These are phyloP conservation scores for Hetaerina americana DNA, from an alignment of 1,140 invertebrate species.

Conservation along the genomic window DNA sequence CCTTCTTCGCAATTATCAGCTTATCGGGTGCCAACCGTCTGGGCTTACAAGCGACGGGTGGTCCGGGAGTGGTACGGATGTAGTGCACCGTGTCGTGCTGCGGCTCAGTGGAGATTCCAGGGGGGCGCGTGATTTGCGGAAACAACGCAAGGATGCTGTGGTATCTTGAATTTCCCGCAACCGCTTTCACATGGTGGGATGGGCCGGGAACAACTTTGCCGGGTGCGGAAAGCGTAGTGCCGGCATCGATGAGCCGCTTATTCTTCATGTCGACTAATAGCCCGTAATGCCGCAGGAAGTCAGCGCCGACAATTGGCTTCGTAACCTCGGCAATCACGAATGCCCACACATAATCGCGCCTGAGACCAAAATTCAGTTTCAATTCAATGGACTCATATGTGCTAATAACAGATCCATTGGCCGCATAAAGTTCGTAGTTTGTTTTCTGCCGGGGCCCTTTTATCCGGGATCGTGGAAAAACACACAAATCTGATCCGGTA, in stretches of 20 bases:
- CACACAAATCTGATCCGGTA: neutral
- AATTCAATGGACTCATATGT: constrained; percentile 11
- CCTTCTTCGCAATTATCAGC: neutral
- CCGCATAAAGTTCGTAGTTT: constrained; percentile 4
- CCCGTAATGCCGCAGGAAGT: constrained; percentile 11
- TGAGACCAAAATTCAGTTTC: constrained; percentile 13
- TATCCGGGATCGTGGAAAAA: neutral
- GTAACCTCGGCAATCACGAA: constrained; percentile 12
- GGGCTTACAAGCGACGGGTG: neutral
- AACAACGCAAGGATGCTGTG: neutral
- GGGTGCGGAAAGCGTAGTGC: neutral
- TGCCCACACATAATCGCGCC: constrained; percentile 11
- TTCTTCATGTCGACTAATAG: constrained; percentile 14
- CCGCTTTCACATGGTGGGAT: neutral
- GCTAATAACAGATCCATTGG: constrained; percentile 7
- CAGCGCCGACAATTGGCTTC: constrained; percentile 14
- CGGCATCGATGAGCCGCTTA: constrained; percentile 9
- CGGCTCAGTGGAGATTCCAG: neutral
- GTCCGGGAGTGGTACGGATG: neutral
- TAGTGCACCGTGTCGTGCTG: neutral
- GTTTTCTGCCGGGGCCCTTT: neutral
- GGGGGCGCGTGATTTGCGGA: neutral
- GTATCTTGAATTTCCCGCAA: neutral
- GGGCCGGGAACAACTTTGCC: neutral
- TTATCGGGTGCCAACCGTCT: neutral